Percentiles rank a stretch among this genome's conserved stretches.
phyloP scores from a whole-genome alignment of 2,888 invertebrate genomes.

The Synanthedon vespiformis region DNA sequence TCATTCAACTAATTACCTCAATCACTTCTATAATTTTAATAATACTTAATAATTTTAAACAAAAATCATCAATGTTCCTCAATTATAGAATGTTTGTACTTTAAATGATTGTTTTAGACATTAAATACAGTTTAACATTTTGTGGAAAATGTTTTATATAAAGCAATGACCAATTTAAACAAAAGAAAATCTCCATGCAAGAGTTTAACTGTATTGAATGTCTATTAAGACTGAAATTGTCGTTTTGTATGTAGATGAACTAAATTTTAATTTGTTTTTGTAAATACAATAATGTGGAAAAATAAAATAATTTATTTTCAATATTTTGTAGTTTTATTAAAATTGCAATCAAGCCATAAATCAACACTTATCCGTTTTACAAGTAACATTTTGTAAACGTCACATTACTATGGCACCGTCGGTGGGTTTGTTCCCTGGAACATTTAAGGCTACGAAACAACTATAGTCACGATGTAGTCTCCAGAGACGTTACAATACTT shows the following conservation, averaged over 20 bases:
- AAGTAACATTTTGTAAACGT: constrained; percentile 2
- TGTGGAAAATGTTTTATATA: not conserved
- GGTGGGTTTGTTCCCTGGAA: constrained; percentile 7
- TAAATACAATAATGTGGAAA: constrained; percentile 44
- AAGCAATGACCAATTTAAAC: not conserved
- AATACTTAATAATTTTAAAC: constrained; percentile 11
- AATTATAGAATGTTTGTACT: not conserved
- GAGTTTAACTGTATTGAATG: constrained; percentile 56
- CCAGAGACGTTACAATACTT: too few relatives aligned
- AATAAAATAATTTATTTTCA: constrained; percentile 61
- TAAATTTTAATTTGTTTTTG: constrained; percentile 22
- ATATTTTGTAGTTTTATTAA: constrained; percentile 38
- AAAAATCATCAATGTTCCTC: constrained; percentile 7
- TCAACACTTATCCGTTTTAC: constrained; percentile 1
- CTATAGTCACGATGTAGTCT: too few relatives aligned
- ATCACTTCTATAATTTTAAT: constrained; percentile 19
- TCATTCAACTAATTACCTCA: constrained; percentile 14
- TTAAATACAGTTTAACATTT: constrained; percentile 38
- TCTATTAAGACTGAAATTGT: constrained; percentile 63
- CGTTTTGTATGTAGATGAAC: constrained; percentile 33
- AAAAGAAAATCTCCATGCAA: not conserved
- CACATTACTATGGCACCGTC: constrained; percentile 15
- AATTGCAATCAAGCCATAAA: constrained; percentile 1
- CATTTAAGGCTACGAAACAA: too few relatives aligned
- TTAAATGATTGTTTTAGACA: constrained; percentile 9